These are phyloP conservation scores for Oxyura jamaicensis DNA, from an alignment of 2,113 vertebrate genomes.

Conservation along the genomic window DNA sequence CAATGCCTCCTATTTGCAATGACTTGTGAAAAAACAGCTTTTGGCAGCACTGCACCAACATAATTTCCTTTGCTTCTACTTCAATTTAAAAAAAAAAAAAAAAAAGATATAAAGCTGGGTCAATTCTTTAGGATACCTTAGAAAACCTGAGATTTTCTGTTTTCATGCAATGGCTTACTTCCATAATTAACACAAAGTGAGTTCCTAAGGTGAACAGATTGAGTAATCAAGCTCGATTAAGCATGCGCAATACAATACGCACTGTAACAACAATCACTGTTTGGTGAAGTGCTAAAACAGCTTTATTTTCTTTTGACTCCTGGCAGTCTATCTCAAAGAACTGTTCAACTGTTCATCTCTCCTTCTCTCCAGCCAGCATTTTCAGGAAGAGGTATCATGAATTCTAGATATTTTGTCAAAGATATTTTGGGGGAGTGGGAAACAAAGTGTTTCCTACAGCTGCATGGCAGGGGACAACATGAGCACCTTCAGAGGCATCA, in stretches of 20 bases:
- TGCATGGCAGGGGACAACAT: neutral
- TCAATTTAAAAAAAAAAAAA: neutral
- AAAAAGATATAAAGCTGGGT: neutral
- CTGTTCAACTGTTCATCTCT: neutral
- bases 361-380: neutral
- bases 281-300: neutral
- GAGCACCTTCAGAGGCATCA: neutral
- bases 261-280: neutral
- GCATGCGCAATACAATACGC: neutral
- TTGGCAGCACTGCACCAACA: neutral
- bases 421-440: neutral
- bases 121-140: neutral
- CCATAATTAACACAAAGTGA: neutral
- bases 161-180: neutral
- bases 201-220: constrained; percentile 14
- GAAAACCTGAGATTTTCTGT: neutral
- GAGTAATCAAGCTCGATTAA: constrained; percentile 26
- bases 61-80: neutral
- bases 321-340: neutral
- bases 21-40: neutral
- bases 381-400: neutral
- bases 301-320: constrained; percentile 14
- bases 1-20: neutral
- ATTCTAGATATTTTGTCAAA: neutral
- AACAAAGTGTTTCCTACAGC: neutral